Percentiles rank a stretch among this genome's conserved stretches.
Evolutionary conservation across 2,797 vertebrate species (phyloP).

Genomic region (Hoplostethus mediterraneus): DNA sequence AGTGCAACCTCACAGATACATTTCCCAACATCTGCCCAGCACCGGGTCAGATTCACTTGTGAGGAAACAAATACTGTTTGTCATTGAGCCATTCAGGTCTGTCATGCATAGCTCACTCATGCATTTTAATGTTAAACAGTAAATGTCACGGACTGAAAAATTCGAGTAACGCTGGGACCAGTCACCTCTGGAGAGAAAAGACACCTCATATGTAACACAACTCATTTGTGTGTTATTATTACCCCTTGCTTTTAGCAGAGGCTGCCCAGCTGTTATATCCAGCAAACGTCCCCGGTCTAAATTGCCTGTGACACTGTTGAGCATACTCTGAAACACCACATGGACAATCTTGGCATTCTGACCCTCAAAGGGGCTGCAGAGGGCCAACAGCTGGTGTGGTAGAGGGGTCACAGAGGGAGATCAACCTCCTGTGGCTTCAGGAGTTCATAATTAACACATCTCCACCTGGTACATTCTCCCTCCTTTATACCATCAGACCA

Average conservation of each 20-base stretch:
- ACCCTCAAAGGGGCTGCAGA: conserved; percentile 37
- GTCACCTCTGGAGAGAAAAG: background rate
- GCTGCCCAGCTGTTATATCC: conserved; percentile 27
- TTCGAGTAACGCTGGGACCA: conserved; percentile 7
- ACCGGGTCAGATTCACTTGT: conserved; percentile 14
- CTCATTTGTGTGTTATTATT: background rate
- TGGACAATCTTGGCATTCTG: conserved; percentile 17
- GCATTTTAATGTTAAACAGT: background rate
- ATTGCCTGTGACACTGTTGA: conserved; percentile 43
- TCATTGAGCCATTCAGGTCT: too few relatives aligned
- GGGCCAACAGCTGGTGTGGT: conserved; percentile 62
- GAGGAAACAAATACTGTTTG: too few relatives aligned
- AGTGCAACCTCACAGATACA: background rate
- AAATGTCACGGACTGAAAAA: conserved; percentile 15
- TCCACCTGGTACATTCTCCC: conserved; percentile 65
- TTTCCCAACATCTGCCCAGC: conserved; percentile 27
- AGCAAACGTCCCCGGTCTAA: conserved; percentile 14
- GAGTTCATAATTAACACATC: conserved; percentile 73
- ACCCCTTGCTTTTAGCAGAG: background rate
- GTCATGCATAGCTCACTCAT: too few relatives aligned
- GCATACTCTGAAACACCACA: conserved; percentile 8
- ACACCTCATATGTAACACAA: conserved; percentile 14
- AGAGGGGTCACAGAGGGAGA: conserved; percentile 56
- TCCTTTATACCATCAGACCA: conserved; percentile 44
- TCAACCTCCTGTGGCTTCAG: conserved; percentile 55